Evolutionary conservation across 2,113 vertebrate species (phyloP).

Genomic region (Rousettus leschenaultii): DNA sequence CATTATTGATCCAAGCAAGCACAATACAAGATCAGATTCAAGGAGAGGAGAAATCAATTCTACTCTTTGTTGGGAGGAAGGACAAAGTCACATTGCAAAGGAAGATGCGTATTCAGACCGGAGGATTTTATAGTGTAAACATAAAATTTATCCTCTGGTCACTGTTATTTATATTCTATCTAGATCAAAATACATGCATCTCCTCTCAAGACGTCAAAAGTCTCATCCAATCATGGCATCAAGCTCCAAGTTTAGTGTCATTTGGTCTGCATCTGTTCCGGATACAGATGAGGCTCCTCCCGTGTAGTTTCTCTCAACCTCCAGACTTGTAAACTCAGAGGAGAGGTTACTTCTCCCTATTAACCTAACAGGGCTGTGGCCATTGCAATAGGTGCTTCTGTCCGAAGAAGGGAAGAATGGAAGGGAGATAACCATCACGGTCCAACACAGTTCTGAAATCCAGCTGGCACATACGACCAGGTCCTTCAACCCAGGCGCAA

Average conservation of each 20-base stretch:
- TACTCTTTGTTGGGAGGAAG: neutral
- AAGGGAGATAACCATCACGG: neutral
- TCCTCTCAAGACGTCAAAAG: neutral
- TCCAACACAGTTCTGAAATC: neutral
- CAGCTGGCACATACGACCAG: neutral
- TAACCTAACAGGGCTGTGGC: neutral
- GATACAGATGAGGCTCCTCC: neutral
- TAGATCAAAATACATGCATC: neutral
- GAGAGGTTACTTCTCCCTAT: neutral
- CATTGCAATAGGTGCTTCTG: neutral
- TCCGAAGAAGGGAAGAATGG: neutral
- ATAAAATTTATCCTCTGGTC: neutral
- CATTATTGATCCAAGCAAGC: constrained; percentile 40
- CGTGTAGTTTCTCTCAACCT: neutral
- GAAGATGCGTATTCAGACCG: neutral
- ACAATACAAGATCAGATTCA: neutral
- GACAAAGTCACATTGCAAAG: neutral
- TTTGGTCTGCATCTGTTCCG: neutral
- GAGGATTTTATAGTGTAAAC: neutral
- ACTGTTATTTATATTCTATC: neutral
- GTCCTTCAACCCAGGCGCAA: neutral
- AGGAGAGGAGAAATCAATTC: constrained; percentile 3
- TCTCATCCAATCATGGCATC: neutral
- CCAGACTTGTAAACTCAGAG: neutral
- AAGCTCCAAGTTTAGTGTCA: neutral